A percentile compares a stretch with the other conserved stretches of the same genome.
Evolutionary conservation across 1,140 invertebrate genomes (phyloP).

Genomic region (Metaphire vulgaris): DNA sequence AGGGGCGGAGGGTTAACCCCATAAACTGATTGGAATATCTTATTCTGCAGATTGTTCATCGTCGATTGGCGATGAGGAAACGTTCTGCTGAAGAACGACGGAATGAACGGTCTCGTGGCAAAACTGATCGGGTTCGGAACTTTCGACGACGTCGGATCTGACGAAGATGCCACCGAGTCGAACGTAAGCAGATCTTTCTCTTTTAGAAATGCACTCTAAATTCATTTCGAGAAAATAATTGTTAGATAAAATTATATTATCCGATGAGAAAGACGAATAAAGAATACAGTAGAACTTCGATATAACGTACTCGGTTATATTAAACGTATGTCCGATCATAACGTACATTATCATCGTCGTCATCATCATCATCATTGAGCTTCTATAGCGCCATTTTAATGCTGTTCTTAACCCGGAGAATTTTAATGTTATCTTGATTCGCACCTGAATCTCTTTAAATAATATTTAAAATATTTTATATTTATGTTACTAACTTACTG

Average conservation of each 20-base stretch:
- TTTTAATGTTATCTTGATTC: not conserved
- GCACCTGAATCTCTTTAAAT: not conserved
- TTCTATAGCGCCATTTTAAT: too few relatives aligned
- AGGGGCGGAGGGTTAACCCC: too few relatives aligned
- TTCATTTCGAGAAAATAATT: not conserved
- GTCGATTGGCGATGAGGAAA: conserved; percentile 13
- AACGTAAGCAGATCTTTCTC: too few relatives aligned
- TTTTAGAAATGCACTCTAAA: too few relatives aligned
- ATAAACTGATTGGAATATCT: too few relatives aligned
- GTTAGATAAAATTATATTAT: not conserved
- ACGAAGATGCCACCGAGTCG: too few relatives aligned
- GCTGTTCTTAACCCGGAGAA: not conserved
- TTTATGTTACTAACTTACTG: too few relatives aligned
- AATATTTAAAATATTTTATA: too few relatives aligned
- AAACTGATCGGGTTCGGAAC: conserved; percentile 26
- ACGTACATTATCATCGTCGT: not conserved
- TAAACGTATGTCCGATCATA: not conserved
- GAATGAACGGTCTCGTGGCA: too few relatives aligned
- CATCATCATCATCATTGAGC: conserved; percentile 11
- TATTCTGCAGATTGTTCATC: conserved; percentile 27
- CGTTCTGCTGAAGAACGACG: conserved; percentile 9
- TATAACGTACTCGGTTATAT: not conserved
- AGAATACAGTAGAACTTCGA: not conserved
- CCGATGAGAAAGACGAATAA: not conserved
- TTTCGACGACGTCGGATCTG: conserved; percentile 7